Percentiles rank a stretch among this genome's conserved stretches.
These are phyloP conservation scores for Pseudopipra pipra DNA, from an alignment of 2,113 vertebrate genomes.

Conservation along the genomic window DNA sequence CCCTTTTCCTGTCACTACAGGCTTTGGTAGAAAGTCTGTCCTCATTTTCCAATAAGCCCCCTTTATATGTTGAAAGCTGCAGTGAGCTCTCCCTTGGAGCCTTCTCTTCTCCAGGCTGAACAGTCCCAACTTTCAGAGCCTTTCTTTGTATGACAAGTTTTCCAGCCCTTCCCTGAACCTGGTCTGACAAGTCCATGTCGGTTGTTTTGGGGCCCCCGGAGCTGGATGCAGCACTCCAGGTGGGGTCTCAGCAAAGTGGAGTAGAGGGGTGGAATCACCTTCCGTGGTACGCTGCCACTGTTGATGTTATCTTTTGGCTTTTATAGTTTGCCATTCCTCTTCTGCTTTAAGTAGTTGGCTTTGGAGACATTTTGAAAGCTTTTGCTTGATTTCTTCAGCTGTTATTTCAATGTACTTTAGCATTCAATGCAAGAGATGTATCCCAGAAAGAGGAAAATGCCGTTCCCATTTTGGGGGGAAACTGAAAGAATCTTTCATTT, in stretches of 20 bases:
- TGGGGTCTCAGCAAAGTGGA: background rate
- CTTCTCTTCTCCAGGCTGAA: background rate
- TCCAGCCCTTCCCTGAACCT: background rate
- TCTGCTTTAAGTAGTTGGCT: background rate
- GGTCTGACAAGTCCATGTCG: background rate
- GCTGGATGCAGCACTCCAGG: background rate
- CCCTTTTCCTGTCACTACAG: background rate
- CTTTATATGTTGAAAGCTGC: background rate
- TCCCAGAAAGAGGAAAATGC: background rate
- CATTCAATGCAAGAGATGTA: background rate
- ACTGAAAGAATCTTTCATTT: background rate
- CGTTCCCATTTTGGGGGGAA: background rate
- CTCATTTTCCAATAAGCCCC: background rate
- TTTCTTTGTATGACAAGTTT: background rate
- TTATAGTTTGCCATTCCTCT: background rate
- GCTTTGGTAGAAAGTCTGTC: background rate
- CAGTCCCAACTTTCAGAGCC: background rate
- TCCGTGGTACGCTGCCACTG: accelerated
- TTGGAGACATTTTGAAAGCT: background rate
- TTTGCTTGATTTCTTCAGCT: background rate
- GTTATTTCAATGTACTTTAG: background rate
- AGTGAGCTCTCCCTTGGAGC: background rate
- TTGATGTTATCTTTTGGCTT: background rate
- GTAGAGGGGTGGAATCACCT: background rate
- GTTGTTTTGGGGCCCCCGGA: background rate